Percentiles rank a stretch among this genome's conserved stretches.
Evolutionary conservation across 1,140 invertebrate genomes (phyloP).

Genomic region (Prorops nasuta): DNA sequence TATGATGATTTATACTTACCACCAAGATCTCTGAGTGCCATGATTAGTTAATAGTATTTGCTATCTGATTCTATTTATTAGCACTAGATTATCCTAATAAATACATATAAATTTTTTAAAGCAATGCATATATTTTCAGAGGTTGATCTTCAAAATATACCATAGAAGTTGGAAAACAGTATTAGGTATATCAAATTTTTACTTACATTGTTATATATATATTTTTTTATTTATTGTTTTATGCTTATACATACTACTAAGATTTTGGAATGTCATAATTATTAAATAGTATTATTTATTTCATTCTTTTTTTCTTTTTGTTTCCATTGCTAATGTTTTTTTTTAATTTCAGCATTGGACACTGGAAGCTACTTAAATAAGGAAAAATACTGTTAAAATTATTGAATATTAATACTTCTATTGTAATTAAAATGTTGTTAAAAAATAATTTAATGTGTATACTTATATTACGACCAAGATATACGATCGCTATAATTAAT

Average conservation of each 20-base stretch:
- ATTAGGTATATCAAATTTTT: not conserved
- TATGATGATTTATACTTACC: constrained; percentile 13
- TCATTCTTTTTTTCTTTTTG: too few species aligned
- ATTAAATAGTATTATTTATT: not conserved
- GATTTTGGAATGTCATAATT: not conserved
- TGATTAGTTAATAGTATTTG: constrained; percentile 21
- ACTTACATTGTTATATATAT: not conserved
- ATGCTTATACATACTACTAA: not conserved
- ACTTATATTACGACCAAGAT: not conserved
- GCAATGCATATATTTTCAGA: not conserved
- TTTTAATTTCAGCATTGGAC: not conserved
- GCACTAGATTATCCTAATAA: not conserved
- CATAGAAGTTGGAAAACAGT: not conserved
- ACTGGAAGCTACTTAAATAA: not conserved
- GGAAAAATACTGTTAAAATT: not conserved
- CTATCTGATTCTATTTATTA: constrained; percentile 8
- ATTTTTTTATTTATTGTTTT: not conserved
- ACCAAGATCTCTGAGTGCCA: constrained; percentile 20
- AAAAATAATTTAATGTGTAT: not conserved
- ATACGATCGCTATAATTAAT: not conserved
- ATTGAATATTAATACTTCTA: not conserved
- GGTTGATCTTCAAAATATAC: too few species aligned
- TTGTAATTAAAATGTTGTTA: not conserved
- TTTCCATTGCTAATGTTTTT: not conserved
- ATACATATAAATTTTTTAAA: constrained; percentile 2